A percentile compares a stretch with the other conserved stretches of the same genome.
These are phyloP conservation scores for Serilophus lunatus DNA, from an alignment of 2,113 vertebrate species.

Conservation along the genomic window DNA sequence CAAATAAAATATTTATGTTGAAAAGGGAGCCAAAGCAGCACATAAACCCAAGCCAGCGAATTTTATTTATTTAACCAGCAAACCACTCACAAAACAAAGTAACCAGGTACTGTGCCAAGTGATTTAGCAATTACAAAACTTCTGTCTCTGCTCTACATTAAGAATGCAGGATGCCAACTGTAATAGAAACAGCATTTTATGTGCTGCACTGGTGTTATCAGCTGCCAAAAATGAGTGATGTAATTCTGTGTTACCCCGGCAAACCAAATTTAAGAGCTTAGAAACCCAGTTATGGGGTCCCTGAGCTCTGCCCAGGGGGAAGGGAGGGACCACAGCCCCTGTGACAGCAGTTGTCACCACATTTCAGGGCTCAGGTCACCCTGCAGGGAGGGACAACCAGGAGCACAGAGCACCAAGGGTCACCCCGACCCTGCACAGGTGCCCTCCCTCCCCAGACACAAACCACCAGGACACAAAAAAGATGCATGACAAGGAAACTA, in stretches of 20 bases:
- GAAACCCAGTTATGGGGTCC: rapidly evolving
- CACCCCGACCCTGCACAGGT: neutral
- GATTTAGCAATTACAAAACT: neutral
- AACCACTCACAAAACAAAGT: neutral
- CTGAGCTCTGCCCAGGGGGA: neutral
- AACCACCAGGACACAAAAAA: neutral
- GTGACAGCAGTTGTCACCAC: rapidly evolving
- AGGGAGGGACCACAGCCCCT: neutral
- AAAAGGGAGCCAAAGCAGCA: neutral
- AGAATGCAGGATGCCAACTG: rapidly evolving
- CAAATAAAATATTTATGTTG: neutral
- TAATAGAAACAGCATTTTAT: rapidly evolving
- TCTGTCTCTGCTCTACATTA: rapidly evolving
- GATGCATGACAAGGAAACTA: rapidly evolving
- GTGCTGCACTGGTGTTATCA: rapidly evolving
- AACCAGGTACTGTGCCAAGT: neutral
- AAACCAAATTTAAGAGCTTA: neutral
- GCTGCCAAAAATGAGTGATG: neutral
- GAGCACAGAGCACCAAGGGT: neutral
- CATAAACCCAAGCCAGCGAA: neutral
- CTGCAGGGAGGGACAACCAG: rapidly evolving
- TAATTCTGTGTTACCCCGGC: rapidly evolving
- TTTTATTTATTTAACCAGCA: neutral
- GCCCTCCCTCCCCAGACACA: neutral
- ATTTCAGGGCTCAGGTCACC: neutral